These are phyloP conservation scores for Sphaeramia orbicularis DNA, from an alignment of 2,797 vertebrate genomes.

Conservation along the genomic window DNA sequence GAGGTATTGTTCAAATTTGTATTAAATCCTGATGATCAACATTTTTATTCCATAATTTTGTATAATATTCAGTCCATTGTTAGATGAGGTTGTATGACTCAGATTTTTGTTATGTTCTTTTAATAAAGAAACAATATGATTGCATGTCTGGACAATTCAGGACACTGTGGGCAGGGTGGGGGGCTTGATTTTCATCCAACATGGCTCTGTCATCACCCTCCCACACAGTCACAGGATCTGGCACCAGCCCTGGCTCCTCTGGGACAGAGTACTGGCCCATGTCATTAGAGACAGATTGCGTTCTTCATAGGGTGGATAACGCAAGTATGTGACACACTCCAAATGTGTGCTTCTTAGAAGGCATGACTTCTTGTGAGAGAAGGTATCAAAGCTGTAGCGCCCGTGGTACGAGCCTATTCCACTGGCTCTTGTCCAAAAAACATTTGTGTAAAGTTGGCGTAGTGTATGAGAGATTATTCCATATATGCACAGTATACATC, in stretches of 20 bases:
- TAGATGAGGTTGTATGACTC: neutral
- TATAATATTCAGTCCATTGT: neutral
- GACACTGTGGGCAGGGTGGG: neutral
- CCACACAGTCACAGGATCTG: slow-evolving; percentile 78
- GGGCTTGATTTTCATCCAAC: slow-evolving; percentile 9
- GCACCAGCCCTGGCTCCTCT: slow-evolving; percentile 85
- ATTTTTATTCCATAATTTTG: no score
- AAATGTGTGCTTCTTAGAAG: slow-evolving; percentile 79
- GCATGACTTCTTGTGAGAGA: slow-evolving; percentile 87
- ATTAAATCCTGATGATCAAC: neutral
- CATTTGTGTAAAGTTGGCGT: neutral
- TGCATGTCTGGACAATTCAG: slow-evolving; percentile 15
- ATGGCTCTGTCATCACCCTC: slow-evolving; percentile 14
- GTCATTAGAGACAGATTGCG: slow-evolving; percentile 84
- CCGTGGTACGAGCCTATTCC: slow-evolving; percentile 84
- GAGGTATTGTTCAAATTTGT: no score
- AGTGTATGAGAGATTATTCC: neutral
- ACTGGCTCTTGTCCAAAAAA: slow-evolving; percentile 75
- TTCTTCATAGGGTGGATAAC: slow-evolving; percentile 86
- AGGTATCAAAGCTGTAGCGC: slow-evolving; percentile 84
- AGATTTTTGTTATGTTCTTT: slow-evolving; percentile 14
- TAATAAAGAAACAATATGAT: slow-evolving; percentile 13
- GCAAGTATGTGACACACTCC: slow-evolving; percentile 84
- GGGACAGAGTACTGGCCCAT: slow-evolving; percentile 82
- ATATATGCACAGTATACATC: no score